A percentile compares a stretch with the other conserved stretches of the same genome.
phyloP scores from a whole-genome alignment of 2,888 invertebrate genomes.

The Cacoxenus indagator region DNA sequence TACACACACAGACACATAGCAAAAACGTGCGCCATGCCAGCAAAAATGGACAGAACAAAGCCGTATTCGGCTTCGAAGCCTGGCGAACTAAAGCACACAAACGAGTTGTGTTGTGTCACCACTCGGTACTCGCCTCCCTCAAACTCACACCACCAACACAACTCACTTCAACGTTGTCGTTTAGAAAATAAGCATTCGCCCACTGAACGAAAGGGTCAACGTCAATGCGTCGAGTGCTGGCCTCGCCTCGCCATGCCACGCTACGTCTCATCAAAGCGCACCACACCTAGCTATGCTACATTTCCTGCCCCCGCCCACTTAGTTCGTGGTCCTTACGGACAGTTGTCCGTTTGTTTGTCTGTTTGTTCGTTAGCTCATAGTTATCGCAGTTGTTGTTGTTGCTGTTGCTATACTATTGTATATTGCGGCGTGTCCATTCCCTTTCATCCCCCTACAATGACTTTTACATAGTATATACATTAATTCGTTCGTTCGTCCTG shows the following conservation, averaged over 20 bases:
- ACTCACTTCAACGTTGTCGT: background rate
- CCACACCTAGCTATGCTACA: too few species aligned
- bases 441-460: conserved; percentile 1
- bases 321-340: too few species aligned
- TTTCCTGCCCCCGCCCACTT: too few species aligned
- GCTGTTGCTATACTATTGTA: background rate
- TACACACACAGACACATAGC: background rate
- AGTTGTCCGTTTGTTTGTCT: too few species aligned
- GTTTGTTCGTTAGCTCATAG: too few species aligned
- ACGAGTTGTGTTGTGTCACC: background rate
- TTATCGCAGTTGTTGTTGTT: background rate
- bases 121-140: background rate
- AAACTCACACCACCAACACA: background rate
- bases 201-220: conserved; percentile 8
- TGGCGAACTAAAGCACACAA: background rate
- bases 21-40: background rate
- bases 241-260: background rate
- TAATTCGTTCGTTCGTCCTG: background rate
- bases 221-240: background rate
- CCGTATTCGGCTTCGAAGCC: background rate
- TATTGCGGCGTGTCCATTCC: background rate
- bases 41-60: background rate
- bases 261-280: too few species aligned
- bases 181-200: too few species aligned
- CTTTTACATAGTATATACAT: background rate